Base-by-base conservation (phyloP, 2,888 invertebrate genomes). In the Brenthis hecate region DNA sequence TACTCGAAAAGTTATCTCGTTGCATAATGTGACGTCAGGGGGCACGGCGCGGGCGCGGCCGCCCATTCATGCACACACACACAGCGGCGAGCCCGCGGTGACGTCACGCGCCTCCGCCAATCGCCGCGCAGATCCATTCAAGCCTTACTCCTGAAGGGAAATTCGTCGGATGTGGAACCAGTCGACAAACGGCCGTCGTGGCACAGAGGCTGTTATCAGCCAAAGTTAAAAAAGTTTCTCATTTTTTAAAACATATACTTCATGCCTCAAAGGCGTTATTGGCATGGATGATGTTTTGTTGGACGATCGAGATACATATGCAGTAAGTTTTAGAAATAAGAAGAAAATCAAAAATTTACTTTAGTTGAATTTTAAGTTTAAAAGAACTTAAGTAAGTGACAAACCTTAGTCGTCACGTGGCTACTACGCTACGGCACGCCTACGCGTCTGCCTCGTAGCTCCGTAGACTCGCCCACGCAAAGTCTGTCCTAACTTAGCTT, bases 51-150 rank as follows among this genome's bases (percentile, higher is more conserved):
- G 90, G 91, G 91, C 74, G 89, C 85, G 86, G 81, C 78, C 81
- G 83, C 89, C 90, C 91, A 90, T 90, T 89, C 90, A 88, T 84
- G 68, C 74, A 73, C 86, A 80, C 88, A 72, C 88, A 86, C 86
- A 85, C 82, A 54, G 53, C 78, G 69, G 53, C 76, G 71, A 76
- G 74, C 69, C 73, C 79, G 65, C 79, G 77, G 36, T 96, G 95
- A 96, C 96, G 96, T 96, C 96, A 96, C 94, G 75, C 76, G 77
- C 77, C 75, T 71, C 80, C 83, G 87, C 95, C 95, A 96, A 96
- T 95, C 87, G 81, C 84, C 78, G 81, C 79, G 77, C 85, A 84
- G 94, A 92, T 94, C 95, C 95, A 96, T 96, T 96, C 95, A 96
- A 92, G 90, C 89, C 89, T 86, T 90, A 89, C 92, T 93, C 89